Evolutionary conservation across 2,113 vertebrate species (phyloP), one percentile per base, ranked within the genome.

Genomic region (Chaenogobius annularis): DNA sequence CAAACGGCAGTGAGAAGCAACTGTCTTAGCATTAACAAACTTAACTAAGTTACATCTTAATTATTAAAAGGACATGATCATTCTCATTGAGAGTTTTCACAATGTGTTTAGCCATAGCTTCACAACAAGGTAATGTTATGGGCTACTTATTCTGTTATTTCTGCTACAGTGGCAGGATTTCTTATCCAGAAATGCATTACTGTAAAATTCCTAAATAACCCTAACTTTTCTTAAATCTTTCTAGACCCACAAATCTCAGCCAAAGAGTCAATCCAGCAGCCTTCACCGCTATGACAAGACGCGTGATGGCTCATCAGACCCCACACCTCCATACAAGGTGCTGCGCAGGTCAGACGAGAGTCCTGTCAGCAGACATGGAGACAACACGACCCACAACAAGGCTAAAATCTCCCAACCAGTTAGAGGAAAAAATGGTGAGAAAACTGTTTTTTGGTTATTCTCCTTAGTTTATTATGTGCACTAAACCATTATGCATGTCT

Each of bases 231-330:
- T 50, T 48, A 61, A 11, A 73, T 14, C 22, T 52, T 75, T 94
- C 1, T 88, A 99, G 97, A 92, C 95, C 94, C 95, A 98, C 95
- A 98, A 98, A 82, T 97, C 97, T 84, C 96, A 96, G 86, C 96
- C 96, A 83, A 99, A 98, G 94, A 95, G 95, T 95, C 96, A 99
- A 87, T 94, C 96, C 83, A 90, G 92, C 91, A 95, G 93, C 80
- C 95, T 97, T 92, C 96, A 98, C 88, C 96, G 96, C 83, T 95
- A 98, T 89, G 96, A 98, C 89, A 98, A 98, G 92, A 95, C 96
- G 92, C 95, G 96, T 67, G 96, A 99, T 82, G 84, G 84, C 70
- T 89, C 95, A 22, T 90, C 95, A 62, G 97, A 98, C 85, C 95
- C 97, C 90, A 96, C 95, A 37, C 97, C 97, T 76, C 97, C 97